These are phyloP conservation scores for Colossoma macropomum DNA, from an alignment of 2,113 vertebrate genomes.

Conservation along the genomic window DNA sequence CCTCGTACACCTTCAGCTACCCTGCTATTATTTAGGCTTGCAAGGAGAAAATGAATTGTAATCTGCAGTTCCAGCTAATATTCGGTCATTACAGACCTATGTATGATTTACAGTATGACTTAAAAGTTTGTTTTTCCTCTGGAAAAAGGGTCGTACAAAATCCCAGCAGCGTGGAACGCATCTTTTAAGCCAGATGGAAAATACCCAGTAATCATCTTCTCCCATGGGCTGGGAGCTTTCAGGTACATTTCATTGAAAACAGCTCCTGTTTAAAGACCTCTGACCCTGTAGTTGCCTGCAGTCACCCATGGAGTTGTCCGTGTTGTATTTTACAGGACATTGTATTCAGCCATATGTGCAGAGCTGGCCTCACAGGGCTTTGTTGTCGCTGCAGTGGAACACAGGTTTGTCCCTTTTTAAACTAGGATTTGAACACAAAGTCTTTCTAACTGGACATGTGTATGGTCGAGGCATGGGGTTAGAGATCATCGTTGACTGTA, in stretches of 20 bases:
- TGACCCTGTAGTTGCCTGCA: not conserved
- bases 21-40: not conserved
- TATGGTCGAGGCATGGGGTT: not conserved
- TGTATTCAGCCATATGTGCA: conserved; percentile 93
- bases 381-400: conserved; percentile 92
- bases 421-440: conserved; percentile 8
- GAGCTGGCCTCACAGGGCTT: conserved; percentile 94
- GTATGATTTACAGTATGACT: conserved; percentile 21
- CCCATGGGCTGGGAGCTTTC: conserved; percentile 95
- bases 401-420: conserved; percentile 79
- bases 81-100: not conserved
- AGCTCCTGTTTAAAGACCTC: not conserved
- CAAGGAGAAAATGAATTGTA: too few relatives aligned
- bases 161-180: conserved; percentile 86
- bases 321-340: conserved; percentile 78
- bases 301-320: not conserved
- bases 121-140: conserved; percentile 14
- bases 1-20: too few relatives aligned
- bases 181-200: conserved; percentile 84
- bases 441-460: not conserved
- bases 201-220: conserved; percentile 92
- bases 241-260: conserved; percentile 75
- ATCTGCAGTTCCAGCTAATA: not conserved
- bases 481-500: not conserved
- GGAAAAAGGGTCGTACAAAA: conserved; percentile 85